Percentiles rank a stretch among this genome's conserved stretches.
These are phyloP conservation scores for Nettapus auritus DNA, from an alignment of 2,113 vertebrate species.

Conservation along the genomic window DNA sequence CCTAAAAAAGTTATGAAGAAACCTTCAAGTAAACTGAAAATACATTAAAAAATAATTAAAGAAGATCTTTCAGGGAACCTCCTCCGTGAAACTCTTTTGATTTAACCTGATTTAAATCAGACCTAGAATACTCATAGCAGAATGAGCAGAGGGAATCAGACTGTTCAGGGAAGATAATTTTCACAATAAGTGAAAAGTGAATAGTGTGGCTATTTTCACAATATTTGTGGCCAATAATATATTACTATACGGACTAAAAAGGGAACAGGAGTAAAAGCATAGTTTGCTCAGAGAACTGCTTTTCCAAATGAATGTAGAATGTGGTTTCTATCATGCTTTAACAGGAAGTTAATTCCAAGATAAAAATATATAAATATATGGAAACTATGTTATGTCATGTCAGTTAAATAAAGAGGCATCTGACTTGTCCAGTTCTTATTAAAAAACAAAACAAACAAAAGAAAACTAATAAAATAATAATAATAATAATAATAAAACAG, in stretches of 20 bases:
- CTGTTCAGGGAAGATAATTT: neutral
- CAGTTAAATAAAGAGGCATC: neutral
- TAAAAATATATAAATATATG: too few species aligned
- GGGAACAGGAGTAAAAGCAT: neutral
- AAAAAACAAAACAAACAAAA: neutral
- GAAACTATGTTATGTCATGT: too few species aligned
- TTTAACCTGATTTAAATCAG: neutral
- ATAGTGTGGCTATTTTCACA: too few species aligned
- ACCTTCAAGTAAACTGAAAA: neutral
- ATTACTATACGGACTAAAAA: neutral
- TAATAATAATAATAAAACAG: accelerated
- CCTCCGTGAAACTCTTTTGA: neutral
- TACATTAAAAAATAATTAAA: neutral
- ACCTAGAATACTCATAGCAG: neutral
- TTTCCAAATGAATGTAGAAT: neutral
- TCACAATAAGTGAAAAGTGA: too few species aligned
- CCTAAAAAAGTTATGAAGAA: neutral
- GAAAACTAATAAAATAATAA: too few species aligned
- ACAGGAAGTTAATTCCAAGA: neutral
- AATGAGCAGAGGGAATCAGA: neutral
- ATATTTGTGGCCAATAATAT: neutral
- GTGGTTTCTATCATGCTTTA: neutral
- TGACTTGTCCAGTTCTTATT: neutral
- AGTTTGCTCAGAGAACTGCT: neutral
- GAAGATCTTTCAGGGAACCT: neutral